Evolutionary conservation across 2,113 vertebrate genomes (phyloP), one percentile per base, ranked within the genome.

Genomic region (Aspiorhynchus laticeps): DNA sequence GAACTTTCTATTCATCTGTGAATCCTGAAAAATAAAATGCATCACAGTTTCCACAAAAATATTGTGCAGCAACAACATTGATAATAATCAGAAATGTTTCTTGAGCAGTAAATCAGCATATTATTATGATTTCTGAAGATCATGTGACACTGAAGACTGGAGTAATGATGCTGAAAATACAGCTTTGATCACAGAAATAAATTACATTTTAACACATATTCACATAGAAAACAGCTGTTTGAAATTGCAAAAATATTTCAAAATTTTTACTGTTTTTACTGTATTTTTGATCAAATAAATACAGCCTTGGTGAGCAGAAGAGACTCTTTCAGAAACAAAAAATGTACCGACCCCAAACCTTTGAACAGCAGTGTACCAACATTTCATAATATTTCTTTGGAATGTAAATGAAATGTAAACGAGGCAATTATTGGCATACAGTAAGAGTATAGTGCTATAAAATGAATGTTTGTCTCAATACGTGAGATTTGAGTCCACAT

Each of bases 121-220:
- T 56, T 56, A 53, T 0, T 0, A 0, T 65, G 10, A 65, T 67
- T 67, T 67, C 5, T 67, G 63, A 31, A 67, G 63, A 67, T 67
- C 63, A 31, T 15, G 63, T 67, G 65, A 67, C 65, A 8, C 65
- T 67, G 65, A 67, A 67, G 65, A 67, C 65, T 67, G 65, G 28
- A 53, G 51, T 5, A 19, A 53, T 53, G 51, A 24, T 56, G 53
- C 53, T 56, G 53, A 24, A 56, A 56, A 56, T 56, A 21, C 53
- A 24, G 51, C 1, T 19, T 0, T 0, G 15, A 65, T 63, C n/a
- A 28, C 61, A 65, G 61, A 14, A 65, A 65, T 67, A 67, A 7
- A 56, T 56, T 56, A 56, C 19, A 56, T 0, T 24, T 24, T 56
- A 24, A 56, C 7, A 56, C 0, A 8, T 0, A 24, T 56, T 56